phyloP scores from a whole-genome alignment of 2,113 vertebrate genomes.

The Lagenorhynchus albirostris region DNA sequence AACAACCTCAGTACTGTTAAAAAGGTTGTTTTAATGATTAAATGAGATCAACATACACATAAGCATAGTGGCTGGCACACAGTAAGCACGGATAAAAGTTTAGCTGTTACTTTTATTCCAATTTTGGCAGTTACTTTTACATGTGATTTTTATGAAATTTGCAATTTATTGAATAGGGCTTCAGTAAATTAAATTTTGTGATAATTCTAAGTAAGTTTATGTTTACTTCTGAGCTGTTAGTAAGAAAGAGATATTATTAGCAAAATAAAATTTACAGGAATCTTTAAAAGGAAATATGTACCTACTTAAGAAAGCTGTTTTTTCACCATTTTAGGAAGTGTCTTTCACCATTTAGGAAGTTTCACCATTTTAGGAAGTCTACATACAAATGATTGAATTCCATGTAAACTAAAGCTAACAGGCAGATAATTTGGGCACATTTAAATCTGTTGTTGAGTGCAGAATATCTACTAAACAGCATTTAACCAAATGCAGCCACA shows the following conservation, averaged over 20 bases:
- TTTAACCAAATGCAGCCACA: neutral
- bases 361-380: neutral
- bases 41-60: neutral
- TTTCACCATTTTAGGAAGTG: neutral
- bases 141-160: neutral
- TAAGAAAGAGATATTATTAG: neutral
- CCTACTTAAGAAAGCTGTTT: neutral
- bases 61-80: neutral
- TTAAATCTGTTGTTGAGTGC: neutral
- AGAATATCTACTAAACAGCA: neutral
- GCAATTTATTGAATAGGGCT: neutral
- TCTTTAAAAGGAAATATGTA: conserved; percentile 23
- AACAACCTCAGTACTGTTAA: neutral
- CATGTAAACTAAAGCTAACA: neutral
- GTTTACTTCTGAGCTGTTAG: neutral
- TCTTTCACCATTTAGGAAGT: neutral
- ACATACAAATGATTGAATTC: neutral
- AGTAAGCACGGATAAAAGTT: neutral
- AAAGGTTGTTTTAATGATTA: neutral
- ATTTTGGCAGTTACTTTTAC: neutral
- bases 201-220: neutral
- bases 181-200: neutral
- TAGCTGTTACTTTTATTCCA: neutral
- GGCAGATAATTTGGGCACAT: neutral
- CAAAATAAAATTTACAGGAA: neutral